phyloP scores from a whole-genome alignment of 1,140 invertebrate genomes.

The Cydia strobilella region DNA sequence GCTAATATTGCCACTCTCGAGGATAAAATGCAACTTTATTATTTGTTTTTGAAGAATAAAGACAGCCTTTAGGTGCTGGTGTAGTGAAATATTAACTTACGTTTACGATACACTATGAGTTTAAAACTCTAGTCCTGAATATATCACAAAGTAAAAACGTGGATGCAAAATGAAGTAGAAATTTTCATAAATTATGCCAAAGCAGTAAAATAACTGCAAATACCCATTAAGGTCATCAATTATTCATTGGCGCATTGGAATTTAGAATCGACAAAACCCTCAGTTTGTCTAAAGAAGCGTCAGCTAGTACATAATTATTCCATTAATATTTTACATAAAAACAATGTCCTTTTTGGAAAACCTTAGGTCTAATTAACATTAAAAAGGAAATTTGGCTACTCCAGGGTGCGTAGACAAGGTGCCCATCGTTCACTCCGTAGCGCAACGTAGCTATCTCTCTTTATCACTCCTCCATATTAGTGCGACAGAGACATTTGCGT shows the following conservation, averaged over 20 bases:
- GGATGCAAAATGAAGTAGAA: slow-evolving; percentile 5
- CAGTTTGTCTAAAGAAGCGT: slow-evolving; percentile 7
- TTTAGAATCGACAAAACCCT: slow-evolving; percentile 6
- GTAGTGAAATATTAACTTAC: neutral
- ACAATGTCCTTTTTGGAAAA: neutral
- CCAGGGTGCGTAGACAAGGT: no score
- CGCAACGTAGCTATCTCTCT: no score
- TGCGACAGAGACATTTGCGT: no score
- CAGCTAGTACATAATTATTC: slow-evolving; percentile 2
- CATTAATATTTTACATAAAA: neutral
- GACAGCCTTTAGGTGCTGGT: no score
- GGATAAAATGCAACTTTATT: neutral
- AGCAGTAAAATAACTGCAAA: slow-evolving; percentile 10
- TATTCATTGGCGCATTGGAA: slow-evolving; percentile 14
- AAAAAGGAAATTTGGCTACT: neutral
- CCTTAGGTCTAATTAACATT: neutral
- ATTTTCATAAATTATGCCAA: slow-evolving; percentile 12
- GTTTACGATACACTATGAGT: neutral
- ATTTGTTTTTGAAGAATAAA: no score
- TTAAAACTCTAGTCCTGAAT: neutral
- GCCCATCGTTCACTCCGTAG: no score
- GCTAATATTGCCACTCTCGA: no score
- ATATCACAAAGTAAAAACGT: neutral
- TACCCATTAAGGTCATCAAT: slow-evolving; percentile 25
- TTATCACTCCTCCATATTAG: no score